Base-by-base conservation (phyloP, 2,888 invertebrate genomes). In the Euzetes globulus region DNA sequence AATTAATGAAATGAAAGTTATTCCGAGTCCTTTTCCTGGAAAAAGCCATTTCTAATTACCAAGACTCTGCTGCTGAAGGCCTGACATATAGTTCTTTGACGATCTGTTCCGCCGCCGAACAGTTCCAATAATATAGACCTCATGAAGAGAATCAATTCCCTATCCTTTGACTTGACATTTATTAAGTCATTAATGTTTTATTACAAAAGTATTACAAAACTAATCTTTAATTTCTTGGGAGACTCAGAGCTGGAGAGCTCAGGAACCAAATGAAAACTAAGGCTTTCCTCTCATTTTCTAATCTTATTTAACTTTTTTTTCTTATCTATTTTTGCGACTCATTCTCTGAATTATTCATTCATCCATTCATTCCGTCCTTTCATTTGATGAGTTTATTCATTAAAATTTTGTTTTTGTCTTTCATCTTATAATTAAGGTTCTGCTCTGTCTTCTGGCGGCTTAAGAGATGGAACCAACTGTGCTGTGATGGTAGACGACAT, bases 401-500 rank as follows among this genome's bases (percentile, higher is more conserved):
- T 41, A 41, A 41, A 9, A 11, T 41, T 41, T 41, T 41, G 11
- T 41, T 9, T 41, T 41, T 41, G 7, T 4, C 27, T 25, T 22
- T 6, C 25, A 25, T 55, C 19, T 13, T 41, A 27, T 33, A 29
- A n/a, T 27, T 60, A 74, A n/a, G 74, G 74, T 71, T 74, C 74
- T 33, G 71, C 74, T 9, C 55, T 74, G 55, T 74, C 74, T 19
- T 47, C 55, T 19, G 74, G 52, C 41, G 71, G 52, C 71, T 22
- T 71, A 27, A 52, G 47, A 19, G 71, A 74, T 52, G 71, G n/a
- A 25, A 15, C 50, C 4, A 74, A 74, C 41, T 80, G 80, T 78
- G 78, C 79, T 77, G 79, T 80, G 75, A 77, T 79, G 77, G 79
- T 79, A 55, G 79, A 80, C 76, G 78, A 79, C 76, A 77, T 77